Evolutionary conservation across 2,113 vertebrate species (phyloP).

Genomic region (Ophthalmolycus amberensis): DNA sequence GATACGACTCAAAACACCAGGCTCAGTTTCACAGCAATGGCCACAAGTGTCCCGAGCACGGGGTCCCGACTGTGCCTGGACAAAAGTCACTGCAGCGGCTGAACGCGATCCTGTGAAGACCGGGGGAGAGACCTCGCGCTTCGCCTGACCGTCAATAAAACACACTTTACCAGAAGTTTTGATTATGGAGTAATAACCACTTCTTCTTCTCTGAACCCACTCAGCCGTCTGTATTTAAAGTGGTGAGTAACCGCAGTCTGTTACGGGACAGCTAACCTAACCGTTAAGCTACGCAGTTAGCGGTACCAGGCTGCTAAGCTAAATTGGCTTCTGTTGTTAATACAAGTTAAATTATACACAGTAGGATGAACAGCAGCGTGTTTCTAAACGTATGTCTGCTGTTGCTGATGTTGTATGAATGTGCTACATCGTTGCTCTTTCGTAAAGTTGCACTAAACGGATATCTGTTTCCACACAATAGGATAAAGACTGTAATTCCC

Average conservation of each 20-base stretch:
- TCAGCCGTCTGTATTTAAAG: constrained; percentile 7
- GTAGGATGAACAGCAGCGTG: neutral
- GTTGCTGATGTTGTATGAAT: neutral
- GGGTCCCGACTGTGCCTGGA: constrained; percentile 45
- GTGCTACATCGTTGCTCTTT: neutral
- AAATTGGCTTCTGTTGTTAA: constrained; percentile 32
- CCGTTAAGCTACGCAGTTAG: constrained; percentile 66
- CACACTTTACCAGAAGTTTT: neutral
- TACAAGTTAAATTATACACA: neutral
- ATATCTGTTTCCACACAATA: neutral
- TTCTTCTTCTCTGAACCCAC: neutral
- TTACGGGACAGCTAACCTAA: constrained; percentile 38
- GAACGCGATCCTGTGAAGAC: constrained; percentile 24
- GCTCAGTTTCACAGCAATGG: constrained; percentile 46
- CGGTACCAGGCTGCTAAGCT: constrained; percentile 56
- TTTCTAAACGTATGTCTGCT: neutral
- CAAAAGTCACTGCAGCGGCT: constrained; percentile 25
- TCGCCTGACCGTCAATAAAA: neutral
- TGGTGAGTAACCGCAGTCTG: constrained; percentile 57
- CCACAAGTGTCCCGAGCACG: constrained; percentile 58
- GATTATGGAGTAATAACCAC: constrained; percentile 10
- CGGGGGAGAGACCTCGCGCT: neutral
- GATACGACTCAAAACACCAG: constrained; percentile 74
- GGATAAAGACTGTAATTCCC: neutral
- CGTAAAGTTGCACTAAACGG: neutral